Conservation (phyloP, 2,888 invertebrate genomes). For the Parnassius mnemosyne region DNA sequence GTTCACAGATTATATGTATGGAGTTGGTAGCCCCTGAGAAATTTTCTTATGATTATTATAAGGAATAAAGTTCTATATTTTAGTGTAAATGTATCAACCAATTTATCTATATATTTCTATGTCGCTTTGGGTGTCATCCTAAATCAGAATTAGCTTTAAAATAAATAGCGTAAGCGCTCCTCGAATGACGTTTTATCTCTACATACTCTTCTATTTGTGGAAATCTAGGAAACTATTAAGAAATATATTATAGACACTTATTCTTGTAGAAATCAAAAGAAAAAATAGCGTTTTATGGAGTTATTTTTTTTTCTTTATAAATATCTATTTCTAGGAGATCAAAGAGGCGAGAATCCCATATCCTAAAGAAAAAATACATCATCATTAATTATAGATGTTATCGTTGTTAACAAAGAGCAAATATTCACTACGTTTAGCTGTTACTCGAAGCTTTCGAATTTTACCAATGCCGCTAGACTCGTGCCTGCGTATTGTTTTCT, state of each 20-base stretch:
- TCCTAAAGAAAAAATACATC: too few relatives aligned
- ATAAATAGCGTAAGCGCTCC: conserved; percentile 25
- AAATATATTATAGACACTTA: conserved; percentile 14
- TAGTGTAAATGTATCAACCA: conserved; percentile 61
- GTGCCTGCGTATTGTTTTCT: too few relatives aligned
- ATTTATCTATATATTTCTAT: conserved; percentile 67
- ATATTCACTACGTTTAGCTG: not conserved
- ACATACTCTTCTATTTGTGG: conserved; percentile 20
- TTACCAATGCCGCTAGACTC: too few relatives aligned
- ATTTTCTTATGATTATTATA: conserved; percentile 79
- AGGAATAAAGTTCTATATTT: conserved; percentile 66
- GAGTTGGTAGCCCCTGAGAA: conserved; percentile 48
- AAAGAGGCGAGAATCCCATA: not conserved
- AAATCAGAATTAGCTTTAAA: conserved; percentile 42
- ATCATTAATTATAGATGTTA: too few relatives aligned
- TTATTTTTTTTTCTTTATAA: not conserved
- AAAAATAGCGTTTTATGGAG: conserved; percentile 7
- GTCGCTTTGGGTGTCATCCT: conserved; percentile 72
- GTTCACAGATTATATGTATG: conserved; percentile 40
- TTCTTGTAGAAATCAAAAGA: conserved; percentile 19
- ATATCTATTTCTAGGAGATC: not conserved
- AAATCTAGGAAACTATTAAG: conserved; percentile 19
- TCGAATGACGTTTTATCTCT: conserved; percentile 24
- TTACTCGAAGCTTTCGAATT: not conserved
- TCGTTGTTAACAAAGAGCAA: too few relatives aligned